phyloP scores from a whole-genome alignment of 2,797 vertebrate genomes.

The Esox lucius region DNA sequence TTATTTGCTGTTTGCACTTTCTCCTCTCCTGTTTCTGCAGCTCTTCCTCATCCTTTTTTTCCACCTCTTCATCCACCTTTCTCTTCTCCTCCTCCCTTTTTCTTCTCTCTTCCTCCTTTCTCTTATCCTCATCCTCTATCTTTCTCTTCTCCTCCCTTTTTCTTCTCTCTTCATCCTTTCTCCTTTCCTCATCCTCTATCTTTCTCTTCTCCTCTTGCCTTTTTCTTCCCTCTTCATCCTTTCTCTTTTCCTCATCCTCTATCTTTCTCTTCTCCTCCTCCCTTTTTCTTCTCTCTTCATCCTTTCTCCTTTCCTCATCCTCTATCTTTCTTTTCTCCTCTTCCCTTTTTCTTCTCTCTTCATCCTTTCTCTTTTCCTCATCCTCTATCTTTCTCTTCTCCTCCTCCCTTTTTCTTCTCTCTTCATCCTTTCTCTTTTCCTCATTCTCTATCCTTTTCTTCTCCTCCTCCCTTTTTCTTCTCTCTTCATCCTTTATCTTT shows the following conservation, averaged over 20 bases:
- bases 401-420: slow-evolving; percentile 45
- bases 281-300: no score
- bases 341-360: background rate
- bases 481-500: no score
- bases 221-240: slow-evolving; percentile 50
- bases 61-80: slow-evolving; percentile 15
- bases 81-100: background rate
- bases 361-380: slow-evolving; percentile 10
- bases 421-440: slow-evolving; percentile 18
- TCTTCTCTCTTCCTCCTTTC: slow-evolving; percentile 1
- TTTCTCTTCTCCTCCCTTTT: slow-evolving; percentile 16
- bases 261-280: slow-evolving; percentile 32
- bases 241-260: slow-evolving; percentile 30
- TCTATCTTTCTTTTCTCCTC: background rate
- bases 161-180: slow-evolving; percentile 11
- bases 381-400: slow-evolving; percentile 49
- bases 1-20: background rate
- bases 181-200: slow-evolving; percentile 21
- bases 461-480: slow-evolving; percentile 41
- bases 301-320: background rate
- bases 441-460: slow-evolving; percentile 15
- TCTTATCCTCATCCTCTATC: slow-evolving; percentile 24
- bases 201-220: slow-evolving; percentile 42
- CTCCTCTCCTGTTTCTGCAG: background rate
- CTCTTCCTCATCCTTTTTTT: slow-evolving; percentile 13